These are phyloP conservation scores for Plagodis dolabraria DNA, from an alignment of 2,888 invertebrate species.

Conservation along the genomic window DNA sequence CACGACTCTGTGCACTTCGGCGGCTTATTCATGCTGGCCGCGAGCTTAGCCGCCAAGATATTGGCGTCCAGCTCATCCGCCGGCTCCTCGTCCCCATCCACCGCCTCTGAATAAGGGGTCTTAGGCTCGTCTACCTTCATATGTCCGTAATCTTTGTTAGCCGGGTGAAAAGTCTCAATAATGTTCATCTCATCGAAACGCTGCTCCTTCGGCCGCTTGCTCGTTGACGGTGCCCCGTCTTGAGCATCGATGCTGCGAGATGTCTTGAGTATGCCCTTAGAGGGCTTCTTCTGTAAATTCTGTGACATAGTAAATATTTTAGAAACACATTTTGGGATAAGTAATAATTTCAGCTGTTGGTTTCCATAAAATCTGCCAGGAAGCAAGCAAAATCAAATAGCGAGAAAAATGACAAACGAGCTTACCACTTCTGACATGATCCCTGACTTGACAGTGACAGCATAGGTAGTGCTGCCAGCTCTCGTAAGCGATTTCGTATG, in stretches of 20 bases:
- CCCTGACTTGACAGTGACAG: neutral
- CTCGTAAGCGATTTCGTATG: too few species aligned
- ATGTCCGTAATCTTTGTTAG: conserved; percentile 99
- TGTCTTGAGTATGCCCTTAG: conserved; percentile 96
- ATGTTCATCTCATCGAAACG: conserved; percentile 99
- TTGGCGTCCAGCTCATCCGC: conserved; percentile 87
- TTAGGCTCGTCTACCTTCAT: conserved; percentile 99
- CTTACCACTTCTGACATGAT: neutral
- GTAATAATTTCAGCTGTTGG: conserved; percentile 2
- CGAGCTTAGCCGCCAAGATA: conserved; percentile 90
- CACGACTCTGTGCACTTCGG: conserved; percentile 75
- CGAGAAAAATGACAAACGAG: neutral
- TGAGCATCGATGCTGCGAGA: conserved; percentile 95
- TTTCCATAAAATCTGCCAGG: conserved; percentile 9
- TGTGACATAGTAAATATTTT: conserved; percentile 85
- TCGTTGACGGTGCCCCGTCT: conserved; percentile 72
- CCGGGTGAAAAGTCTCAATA: conserved; percentile 98
- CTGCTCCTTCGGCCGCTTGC: conserved; percentile 85
- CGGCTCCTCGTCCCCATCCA: conserved; percentile 86
- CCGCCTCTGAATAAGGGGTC: conserved; percentile 91
- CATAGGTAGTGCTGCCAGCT: neutral
- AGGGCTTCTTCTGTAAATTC: conserved; percentile 92
- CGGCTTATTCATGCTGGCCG: conserved; percentile 81
- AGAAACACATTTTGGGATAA: conserved; percentile 49
- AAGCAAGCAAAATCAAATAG: neutral